Base-by-base conservation (phyloP, 2,113 vertebrate genomes). In the Nannospalax galili region DNA sequence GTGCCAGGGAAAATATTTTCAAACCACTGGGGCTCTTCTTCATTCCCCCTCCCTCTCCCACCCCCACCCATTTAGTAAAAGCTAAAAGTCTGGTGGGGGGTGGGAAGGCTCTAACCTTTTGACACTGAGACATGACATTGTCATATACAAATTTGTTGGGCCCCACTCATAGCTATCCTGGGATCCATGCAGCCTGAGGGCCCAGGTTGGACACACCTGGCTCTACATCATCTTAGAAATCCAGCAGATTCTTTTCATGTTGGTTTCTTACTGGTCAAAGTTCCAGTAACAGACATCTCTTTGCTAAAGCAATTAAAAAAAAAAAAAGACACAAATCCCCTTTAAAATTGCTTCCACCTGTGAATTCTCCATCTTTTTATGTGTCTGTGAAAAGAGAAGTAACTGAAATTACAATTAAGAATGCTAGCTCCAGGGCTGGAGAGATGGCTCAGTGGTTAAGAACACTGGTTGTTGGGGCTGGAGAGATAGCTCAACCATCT, bases 361-460 rank as follows among this genome's bases (percentile, higher is more conserved):
- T 56, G 40, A 84, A 48, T 37, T 92, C 3, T 48, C 45, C 35
- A 8, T n/a, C 19, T 65, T 67, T 56, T 26, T n/a, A 37, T 1
- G 62, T 11, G 1, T 52, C 0, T 17, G 0, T 15, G 19, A 40
- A 32, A 12, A 16, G 62, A 60, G 22, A 52, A 3, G 16, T 24
- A 3, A 69, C 89, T 60, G 12, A 52, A 60, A 22, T 65, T 8
- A 3, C 0, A 1, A 37, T 37, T 65, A 22, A 32, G 48, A 7
- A 52, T n/a, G n/a, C n/a, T n/a, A n/a, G n/a, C n/a, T n/a, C n/a
- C n/a, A n/a, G n/a, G 11, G 72, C 1, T 28, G 72, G 72, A 74
- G 72, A 42, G 22, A 74, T 42, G 72, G 10, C 11, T 14, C 37
- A 42, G n/a, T 22, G 70, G 72, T n/a, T 15, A 7, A 37, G 30